phyloP scores from a whole-genome alignment of 2,113 vertebrate species.

The Eupsittula cactorum region DNA sequence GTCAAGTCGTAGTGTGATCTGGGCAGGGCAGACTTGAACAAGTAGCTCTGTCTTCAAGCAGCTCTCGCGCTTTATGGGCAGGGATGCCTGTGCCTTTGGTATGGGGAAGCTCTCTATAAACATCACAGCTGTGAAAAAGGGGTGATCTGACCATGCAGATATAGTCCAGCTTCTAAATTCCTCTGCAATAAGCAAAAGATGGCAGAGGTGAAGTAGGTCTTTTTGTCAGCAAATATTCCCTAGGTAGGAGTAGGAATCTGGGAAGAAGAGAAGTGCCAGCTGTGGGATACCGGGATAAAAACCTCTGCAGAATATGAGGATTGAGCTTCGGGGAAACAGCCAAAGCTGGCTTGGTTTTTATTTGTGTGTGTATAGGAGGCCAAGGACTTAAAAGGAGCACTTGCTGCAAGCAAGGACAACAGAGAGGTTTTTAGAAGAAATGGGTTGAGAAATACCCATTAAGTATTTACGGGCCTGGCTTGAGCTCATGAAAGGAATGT shows the following conservation, averaged over 20 bases:
- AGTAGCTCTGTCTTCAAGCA: not conserved
- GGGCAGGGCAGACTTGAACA: not conserved
- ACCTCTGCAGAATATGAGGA: not conserved
- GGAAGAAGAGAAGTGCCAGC: rapidly evolving
- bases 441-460: not conserved
- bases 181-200: not conserved
- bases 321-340: not conserved
- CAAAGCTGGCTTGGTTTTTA: not conserved
- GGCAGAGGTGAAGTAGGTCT: not conserved
- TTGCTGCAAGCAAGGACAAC: not conserved
- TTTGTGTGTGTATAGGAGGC: not conserved
- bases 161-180: too few species aligned
- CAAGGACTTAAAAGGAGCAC: not conserved
- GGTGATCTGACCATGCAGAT: not conserved
- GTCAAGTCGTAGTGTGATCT: not conserved
- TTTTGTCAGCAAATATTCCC: not conserved
- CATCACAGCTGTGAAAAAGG: not conserved
- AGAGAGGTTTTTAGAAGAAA: not conserved
- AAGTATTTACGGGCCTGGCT: not conserved
- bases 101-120: not conserved
- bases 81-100: not conserved
- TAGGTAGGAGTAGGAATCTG: not conserved
- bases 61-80: too few species aligned
- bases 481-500: not conserved
- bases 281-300: not conserved